Conservation (phyloP, 2,888 invertebrate genomes). For the Prostheceraeus crozeri region DNA sequence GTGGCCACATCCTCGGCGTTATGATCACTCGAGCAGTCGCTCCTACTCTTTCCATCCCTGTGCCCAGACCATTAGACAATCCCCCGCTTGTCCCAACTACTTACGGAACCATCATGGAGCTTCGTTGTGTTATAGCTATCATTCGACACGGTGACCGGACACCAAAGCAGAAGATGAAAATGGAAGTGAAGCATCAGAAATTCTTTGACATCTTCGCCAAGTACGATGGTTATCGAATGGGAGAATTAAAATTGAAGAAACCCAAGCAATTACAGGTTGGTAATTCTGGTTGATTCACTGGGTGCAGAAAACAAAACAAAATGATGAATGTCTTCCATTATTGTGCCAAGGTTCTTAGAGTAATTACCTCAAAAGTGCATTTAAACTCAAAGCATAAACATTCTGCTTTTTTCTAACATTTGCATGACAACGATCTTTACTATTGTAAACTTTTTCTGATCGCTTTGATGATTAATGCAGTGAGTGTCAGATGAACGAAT, state of each 20-base stretch:
- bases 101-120: conserved; percentile 89
- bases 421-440: too few species aligned
- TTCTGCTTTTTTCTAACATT: too few species aligned
- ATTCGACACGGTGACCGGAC: conserved; percentile 96
- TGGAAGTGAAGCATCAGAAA: conserved; percentile 68
- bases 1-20: conserved; percentile 72
- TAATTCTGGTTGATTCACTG: conserved; percentile 71
- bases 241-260: conserved; percentile 37
- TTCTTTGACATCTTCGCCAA: conserved; percentile 98
- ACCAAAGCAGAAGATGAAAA: conserved; percentile 99
- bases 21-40: conserved; percentile 33
- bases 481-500: too few species aligned
- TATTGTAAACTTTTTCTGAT: too few species aligned
- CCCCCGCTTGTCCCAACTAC: conserved; percentile 98
- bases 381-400: too few species aligned
- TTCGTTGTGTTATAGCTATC: conserved; percentile 89
- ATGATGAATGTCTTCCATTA: too few species aligned
- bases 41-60: conserved; percentile 79
- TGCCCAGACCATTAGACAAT: conserved; percentile 77
- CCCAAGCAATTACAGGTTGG: conserved; percentile 40
- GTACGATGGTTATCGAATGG: conserved; percentile 59
- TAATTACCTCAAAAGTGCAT: too few species aligned
- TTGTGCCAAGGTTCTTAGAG: too few species aligned
- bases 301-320: conserved; percentile 98
- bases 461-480: too few species aligned